Evolutionary conservation across 1,140 invertebrate genomes (phyloP), one percentile per base, ranked within the genome.

Genomic region (Drosophila repleta): DNA sequence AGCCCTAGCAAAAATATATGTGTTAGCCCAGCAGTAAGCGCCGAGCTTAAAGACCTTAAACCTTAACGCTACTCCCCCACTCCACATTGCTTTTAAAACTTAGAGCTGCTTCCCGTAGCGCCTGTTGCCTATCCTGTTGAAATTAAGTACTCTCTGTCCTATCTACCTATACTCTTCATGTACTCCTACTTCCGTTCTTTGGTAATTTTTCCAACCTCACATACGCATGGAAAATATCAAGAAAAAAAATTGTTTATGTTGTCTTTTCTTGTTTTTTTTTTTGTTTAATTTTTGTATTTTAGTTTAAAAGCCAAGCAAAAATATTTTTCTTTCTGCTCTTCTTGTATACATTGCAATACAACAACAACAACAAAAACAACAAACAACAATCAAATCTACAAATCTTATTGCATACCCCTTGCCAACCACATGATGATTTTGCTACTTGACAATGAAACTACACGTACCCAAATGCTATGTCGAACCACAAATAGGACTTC

Each of bases 401-500:
- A 74, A 66, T 74, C 49, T 68, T 67, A 72, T 77, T 88, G 68
- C 73, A 88, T 70, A 88, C 26, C 70, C 55, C 62, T 18, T 51
- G 15, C 39, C 49, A 51, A 65, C 37, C 60, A 37, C 63, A 68
- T 57, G 77, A 71, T 57, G 52, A 56, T 53, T 74, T 73, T 76
- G 76, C 80, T 79, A 84, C 80, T 76, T 53, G 52, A 72, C 76
- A 61, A 61, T 39, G 71, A 79, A 35, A 35, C 32, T 11, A 74
- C 68, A 76, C 67, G 62, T 20, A 17, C 51, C 51, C n/a, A 57
- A 57, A 58, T 37, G 53, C 61, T 65, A 65, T 65, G 62, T 71
- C 67, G 62, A 83, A 70, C 57, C 61, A 58, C 74, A 10, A 79
- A 72, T 72, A 95, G 95, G 95, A 93, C 93, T 94, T 71, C 95